Evolutionary conservation across 2,888 invertebrate species (phyloP).

Genomic region (Cephus rjabovi): DNA sequence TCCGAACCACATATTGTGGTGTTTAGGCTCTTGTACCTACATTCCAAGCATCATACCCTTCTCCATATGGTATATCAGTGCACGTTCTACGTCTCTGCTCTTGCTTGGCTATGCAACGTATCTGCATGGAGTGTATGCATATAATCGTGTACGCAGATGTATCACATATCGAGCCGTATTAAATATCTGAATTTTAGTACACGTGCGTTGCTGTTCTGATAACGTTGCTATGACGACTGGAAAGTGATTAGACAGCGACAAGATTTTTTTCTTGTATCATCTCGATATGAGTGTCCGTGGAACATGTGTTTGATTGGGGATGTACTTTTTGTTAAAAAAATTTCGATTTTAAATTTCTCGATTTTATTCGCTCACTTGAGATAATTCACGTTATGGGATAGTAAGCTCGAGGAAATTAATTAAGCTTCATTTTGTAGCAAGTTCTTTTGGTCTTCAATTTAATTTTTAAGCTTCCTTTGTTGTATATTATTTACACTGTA

Average conservation of each 20-base stretch:
- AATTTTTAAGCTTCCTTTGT: not conserved
- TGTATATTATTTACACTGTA: not conserved
- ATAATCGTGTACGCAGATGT: not conserved
- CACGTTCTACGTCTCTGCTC: not conserved
- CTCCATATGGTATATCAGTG: not conserved
- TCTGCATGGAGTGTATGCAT: not conserved
- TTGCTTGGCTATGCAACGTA: not conserved
- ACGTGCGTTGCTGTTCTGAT: not conserved
- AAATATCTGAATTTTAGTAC: not conserved
- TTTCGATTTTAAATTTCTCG: no score
- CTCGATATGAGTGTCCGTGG: not conserved
- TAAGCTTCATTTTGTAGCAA: no score
- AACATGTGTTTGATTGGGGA: no score
- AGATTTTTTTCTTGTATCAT: not conserved
- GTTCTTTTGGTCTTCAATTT: not conserved
- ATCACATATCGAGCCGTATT: not conserved
- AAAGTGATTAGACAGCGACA: not conserved
- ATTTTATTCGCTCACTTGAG: no score
- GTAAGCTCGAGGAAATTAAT: no score
- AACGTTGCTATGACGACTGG: not conserved
- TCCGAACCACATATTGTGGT: constrained; percentile 1
- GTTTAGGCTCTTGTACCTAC: constrained; percentile 5
- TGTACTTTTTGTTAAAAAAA: not conserved
- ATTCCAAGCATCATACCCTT: not conserved
- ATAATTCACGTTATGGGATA: no score